A percentile compares a stretch with the other conserved stretches of the same genome.
Conservation (phyloP, 2,888 invertebrate species). For the Adelphocoris suturalis region DNA sequence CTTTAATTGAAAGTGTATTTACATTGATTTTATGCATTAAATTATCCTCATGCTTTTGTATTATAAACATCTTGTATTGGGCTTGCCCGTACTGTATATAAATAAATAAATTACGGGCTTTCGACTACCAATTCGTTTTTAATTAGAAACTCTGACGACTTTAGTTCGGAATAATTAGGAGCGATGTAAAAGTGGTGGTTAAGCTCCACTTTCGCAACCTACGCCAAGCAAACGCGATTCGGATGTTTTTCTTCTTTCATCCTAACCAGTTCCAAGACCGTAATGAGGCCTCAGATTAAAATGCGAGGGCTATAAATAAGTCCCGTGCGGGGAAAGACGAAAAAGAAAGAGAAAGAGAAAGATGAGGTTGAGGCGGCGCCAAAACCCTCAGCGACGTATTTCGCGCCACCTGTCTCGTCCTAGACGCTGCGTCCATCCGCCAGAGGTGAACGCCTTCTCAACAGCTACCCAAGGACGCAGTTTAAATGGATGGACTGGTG, state of each 20-base stretch:
- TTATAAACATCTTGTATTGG: too few relatives aligned
- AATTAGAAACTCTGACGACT: too few relatives aligned
- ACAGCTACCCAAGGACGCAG: background rate
- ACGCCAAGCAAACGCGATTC: background rate
- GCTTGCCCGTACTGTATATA: too few relatives aligned
- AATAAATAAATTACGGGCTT: too few relatives aligned
- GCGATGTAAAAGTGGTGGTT: too few relatives aligned
- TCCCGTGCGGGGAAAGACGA: background rate
- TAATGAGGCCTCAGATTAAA: conserved; percentile 17
- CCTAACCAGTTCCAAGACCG: background rate
- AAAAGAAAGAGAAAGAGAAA: background rate
- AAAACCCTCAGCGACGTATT: background rate
- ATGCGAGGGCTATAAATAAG: background rate
- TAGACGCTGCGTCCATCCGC: background rate
- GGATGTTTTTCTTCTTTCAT: background rate
- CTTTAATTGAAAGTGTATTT: too few relatives aligned
- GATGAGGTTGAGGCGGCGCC: background rate
- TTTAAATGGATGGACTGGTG: too few relatives aligned
- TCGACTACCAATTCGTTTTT: too few relatives aligned
- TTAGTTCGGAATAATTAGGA: too few relatives aligned
- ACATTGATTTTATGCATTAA: too few relatives aligned
- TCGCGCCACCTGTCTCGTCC: background rate
- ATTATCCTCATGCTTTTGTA: too few relatives aligned
- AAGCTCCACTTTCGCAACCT: background rate
- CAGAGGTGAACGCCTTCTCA: background rate